A percentile compares a stretch with the other conserved stretches of the same genome.
Conservation (phyloP, 2,888 invertebrate species). For the Parnassius mnemosyne region DNA sequence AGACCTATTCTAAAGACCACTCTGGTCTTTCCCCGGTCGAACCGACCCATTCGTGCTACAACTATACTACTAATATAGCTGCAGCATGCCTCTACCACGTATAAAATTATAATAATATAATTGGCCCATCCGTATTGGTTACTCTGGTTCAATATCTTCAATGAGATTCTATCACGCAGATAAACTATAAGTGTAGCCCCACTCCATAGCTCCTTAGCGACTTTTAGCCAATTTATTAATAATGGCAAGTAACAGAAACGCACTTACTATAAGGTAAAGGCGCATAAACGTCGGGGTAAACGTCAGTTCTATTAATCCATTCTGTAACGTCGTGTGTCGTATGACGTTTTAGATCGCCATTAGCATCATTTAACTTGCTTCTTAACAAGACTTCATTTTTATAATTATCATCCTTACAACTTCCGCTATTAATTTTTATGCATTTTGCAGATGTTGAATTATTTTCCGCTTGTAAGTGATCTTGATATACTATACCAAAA, state of each 20-base stretch:
- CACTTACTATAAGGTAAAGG: constrained; percentile 89
- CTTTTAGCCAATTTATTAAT: too few species aligned
- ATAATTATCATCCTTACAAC: constrained; percentile 23
- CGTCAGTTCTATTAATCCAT: constrained; percentile 73
- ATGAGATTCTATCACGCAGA: too few species aligned
- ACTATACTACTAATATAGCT: too few species aligned
- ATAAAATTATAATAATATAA: too few species aligned
- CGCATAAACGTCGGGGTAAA: constrained; percentile 87
- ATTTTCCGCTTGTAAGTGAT: constrained; percentile 5
- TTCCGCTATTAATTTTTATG: constrained; percentile 23
- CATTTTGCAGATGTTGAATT: constrained; percentile 33
- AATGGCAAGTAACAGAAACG: not conserved
- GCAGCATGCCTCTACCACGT: too few species aligned
- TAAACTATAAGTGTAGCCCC: too few species aligned
- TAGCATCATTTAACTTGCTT: constrained; percentile 40
- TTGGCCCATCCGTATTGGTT: too few species aligned
- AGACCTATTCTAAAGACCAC: too few species aligned
- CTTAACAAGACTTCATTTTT: constrained; percentile 41
- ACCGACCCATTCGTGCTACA: too few species aligned
- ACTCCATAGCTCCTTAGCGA: too few species aligned
- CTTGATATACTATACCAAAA: not conserved
- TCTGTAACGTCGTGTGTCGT: constrained; percentile 62
- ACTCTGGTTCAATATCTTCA: too few species aligned
- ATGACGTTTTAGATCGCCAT: constrained; percentile 56
- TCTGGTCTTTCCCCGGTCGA: too few species aligned